phyloP scores from a whole-genome alignment of 92 coral and sea anemone genomes.

The Paramuricea clavata region DNA sequence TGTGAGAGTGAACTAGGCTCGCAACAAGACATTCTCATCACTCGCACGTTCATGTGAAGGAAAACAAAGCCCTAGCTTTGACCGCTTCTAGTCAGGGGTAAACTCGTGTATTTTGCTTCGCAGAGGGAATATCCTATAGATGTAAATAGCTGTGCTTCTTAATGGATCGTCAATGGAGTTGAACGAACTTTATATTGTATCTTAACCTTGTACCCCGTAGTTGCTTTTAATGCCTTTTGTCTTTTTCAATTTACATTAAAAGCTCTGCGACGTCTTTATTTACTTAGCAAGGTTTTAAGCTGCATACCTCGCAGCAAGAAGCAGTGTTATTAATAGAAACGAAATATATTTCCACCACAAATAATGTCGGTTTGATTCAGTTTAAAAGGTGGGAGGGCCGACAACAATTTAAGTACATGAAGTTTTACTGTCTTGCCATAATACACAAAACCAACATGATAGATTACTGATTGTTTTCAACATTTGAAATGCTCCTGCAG shows the following conservation, averaged over 20 bases:
- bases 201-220: conserved; percentile 32
- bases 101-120: conserved; percentile 21
- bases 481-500: neutral
- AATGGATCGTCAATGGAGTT: conserved; percentile 44
- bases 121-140: conserved; percentile 17
- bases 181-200: conserved; percentile 38
- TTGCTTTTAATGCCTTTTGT: conserved; percentile 41
- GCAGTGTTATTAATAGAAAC: conserved; percentile 28
- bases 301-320: conserved; percentile 46
- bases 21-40: conserved; percentile 4
- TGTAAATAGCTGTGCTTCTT: conserved; percentile 46
- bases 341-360: conserved; percentile 41
- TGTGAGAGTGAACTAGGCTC: neutral
- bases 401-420: conserved; percentile 23
- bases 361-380: conserved; percentile 14
- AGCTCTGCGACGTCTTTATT: conserved; percentile 49
- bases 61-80: conserved; percentile 38
- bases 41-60: conserved; percentile 32
- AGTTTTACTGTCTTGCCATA: conserved; percentile 9
- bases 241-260: conserved; percentile 43
- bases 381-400: conserved; percentile 41
- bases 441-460: neutral
- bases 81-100: conserved; percentile 36
- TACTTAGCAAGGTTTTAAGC: conserved; percentile 37
- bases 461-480: neutral